phyloP scores from a whole-genome alignment of 2,797 vertebrate species.

The Pristis pectinata region DNA sequence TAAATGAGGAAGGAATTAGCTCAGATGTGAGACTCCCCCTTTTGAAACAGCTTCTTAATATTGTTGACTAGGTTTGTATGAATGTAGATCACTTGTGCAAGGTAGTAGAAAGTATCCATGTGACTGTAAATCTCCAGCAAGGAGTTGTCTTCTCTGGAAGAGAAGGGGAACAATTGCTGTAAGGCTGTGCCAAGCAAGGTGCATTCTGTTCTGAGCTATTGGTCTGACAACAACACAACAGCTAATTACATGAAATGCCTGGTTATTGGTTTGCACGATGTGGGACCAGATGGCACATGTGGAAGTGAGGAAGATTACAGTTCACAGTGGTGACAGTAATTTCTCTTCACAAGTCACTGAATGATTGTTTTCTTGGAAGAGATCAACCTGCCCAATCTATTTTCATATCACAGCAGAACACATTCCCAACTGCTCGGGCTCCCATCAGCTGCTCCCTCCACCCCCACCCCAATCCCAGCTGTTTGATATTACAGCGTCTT shows the following conservation, averaged over 20 bases:
- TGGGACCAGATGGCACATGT: slow-evolving; percentile 34
- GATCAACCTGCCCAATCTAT: slow-evolving; percentile 28
- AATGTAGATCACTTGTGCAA: not conserved
- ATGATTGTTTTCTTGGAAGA: slow-evolving; percentile 30
- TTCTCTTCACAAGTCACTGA: slow-evolving; percentile 32
- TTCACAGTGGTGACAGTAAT: slow-evolving; percentile 29
- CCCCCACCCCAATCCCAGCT: not conserved
- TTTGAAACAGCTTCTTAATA: not conserved
- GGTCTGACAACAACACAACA: slow-evolving; percentile 1
- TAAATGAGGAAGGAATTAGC: not conserved
- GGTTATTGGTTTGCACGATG: slow-evolving; percentile 16
- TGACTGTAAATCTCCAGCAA: not conserved
- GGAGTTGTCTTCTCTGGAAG: not conserved
- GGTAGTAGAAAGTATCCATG: not conserved
- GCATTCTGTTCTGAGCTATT: not conserved
- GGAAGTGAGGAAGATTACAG: slow-evolving; percentile 35
- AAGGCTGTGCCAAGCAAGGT: not conserved
- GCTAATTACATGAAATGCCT: slow-evolving; percentile 28
- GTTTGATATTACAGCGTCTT: slow-evolving; percentile 4
- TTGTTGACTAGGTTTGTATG: too few species aligned
- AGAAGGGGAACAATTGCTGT: too few species aligned
- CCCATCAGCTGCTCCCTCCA: slow-evolving; percentile 28
- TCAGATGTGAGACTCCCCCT: not conserved
- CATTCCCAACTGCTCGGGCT: slow-evolving; percentile 17
- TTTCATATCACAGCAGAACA: slow-evolving; percentile 29